Evolutionary conservation across 2,888 invertebrate species (phyloP), one percentile per base, ranked within the genome.

Genomic region (Piscicola geometra): DNA sequence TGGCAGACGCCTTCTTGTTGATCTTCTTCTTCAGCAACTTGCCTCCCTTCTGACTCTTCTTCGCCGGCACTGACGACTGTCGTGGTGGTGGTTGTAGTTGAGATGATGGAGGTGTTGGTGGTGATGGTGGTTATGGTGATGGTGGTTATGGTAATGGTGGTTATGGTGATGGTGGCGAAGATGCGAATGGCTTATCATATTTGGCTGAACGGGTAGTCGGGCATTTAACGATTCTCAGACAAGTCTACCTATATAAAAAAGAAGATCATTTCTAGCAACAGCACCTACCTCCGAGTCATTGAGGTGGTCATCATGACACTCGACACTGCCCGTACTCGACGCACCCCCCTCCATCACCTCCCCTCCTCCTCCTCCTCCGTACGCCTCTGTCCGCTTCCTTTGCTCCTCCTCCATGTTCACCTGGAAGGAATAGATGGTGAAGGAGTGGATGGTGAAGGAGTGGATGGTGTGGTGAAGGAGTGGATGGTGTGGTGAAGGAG

Each of bases 11-110:
- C 25, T 68, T 76, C 70, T 68, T 76, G 36, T 28, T 75, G 87
- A 98, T 97, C 28, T 92, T 96, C 86, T 93, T 96, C 75, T 94
- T 94, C 86, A 97, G 98, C 56, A 94, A 86, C 66, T 81, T 81
- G 72, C 84, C 82, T 85, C 94, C 95, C 86, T 97, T 96, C 86
- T 95, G 93, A 0, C 94, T 94, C 84, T 96, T 96, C 88, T 96
- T 96, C 64, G 71, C 76, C 1, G 69, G 32, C 32, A 67, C 35
- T 5, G 32, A 18, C 67, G 5, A 25, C 15, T 56, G 60, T 25
- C 15, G n/a, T 15, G 21, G 60, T 56, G 60, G n/a, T n/a, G n/a
- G n/a, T n/a, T n/a, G n/a, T n/a, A n/a, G n/a, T n/a, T n/a, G n/a
- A n/a, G n/a, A n/a, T n/a, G n/a, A n/a, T 25, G 21, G n/a, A 56